These are phyloP conservation scores for Himalopsyche phryganea DNA, from an alignment of 1,140 invertebrate genomes.

Conservation along the genomic window DNA sequence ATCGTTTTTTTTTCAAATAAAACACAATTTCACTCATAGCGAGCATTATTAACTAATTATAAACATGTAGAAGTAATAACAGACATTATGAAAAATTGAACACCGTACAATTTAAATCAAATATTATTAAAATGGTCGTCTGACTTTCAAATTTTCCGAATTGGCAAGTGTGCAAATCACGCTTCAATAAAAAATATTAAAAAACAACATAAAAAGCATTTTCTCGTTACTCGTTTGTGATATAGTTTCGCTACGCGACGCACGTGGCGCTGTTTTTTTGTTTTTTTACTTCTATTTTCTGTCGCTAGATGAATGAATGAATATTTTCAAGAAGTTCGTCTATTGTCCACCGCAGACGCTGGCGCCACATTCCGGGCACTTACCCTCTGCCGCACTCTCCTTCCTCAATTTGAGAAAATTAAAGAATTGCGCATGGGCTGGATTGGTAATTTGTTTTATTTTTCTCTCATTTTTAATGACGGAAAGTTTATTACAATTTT, in stretches of 20 bases:
- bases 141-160: no score
- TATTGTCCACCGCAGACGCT: slow-evolving; percentile 8
- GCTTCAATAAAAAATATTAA: neutral
- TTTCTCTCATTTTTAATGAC: no score
- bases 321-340: slow-evolving; percentile 2
- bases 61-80: no score
- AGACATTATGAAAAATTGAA: no score
- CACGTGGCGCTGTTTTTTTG: slow-evolving; percentile 13
- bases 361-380: slow-evolving; percentile 25
- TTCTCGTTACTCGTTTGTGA: neutral
- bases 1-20: no score
- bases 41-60: no score
- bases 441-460: slow-evolving; percentile 16
- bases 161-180: no score
- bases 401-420: slow-evolving; percentile 14
- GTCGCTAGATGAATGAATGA: slow-evolving; percentile 8
- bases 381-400: slow-evolving; percentile 5
- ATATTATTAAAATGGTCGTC: no score
- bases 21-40: no score
- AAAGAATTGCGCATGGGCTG: slow-evolving; percentile 31
- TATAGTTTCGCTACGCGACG: slow-evolving; percentile 14
- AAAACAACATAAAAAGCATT: neutral
- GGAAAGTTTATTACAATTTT: no score
- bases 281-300: slow-evolving; percentile 1
- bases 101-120: no score